Evolutionary conservation across 2,888 invertebrate species (phyloP).

Genomic region (Lasius fuliginosus): DNA sequence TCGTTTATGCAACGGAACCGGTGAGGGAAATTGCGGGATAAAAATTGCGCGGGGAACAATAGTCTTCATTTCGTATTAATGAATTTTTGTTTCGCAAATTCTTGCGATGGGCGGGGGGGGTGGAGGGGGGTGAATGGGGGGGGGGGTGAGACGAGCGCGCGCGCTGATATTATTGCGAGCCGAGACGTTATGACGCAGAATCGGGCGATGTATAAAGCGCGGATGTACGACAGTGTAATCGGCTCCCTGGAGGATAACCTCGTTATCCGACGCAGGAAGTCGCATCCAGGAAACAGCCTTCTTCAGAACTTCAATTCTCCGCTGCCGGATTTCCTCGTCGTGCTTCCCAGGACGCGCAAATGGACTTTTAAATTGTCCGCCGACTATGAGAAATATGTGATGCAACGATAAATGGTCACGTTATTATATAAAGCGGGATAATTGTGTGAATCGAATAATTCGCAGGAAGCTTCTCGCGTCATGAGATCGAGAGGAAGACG

Average conservation of each 20-base stretch:
- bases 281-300: slow-evolving; percentile 70
- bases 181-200: slow-evolving; percentile 10
- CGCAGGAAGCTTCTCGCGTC: background rate
- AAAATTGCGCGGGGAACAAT: slow-evolving; percentile 15
- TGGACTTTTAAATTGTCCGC: slow-evolving; percentile 73
- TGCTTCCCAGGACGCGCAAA: slow-evolving; percentile 59
- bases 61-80: slow-evolving; percentile 43
- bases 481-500: no score
- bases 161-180: slow-evolving; percentile 1
- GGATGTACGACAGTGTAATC: slow-evolving; percentile 73
- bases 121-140: no score
- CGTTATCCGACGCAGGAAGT: slow-evolving; percentile 80
- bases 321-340: slow-evolving; percentile 62
- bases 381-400: slow-evolving; percentile 54
- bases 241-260: slow-evolving; percentile 79
- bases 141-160: background rate
- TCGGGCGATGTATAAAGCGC: slow-evolving; percentile 39
- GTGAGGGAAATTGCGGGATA: slow-evolving; percentile 21
- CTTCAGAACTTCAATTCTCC: slow-evolving; percentile 66
- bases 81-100: slow-evolving; percentile 36
- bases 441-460: slow-evolving; percentile 3
- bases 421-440: background rate
- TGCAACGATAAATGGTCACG: background rate
- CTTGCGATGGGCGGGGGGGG: background rate
- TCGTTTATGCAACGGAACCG: slow-evolving; percentile 18